Evolutionary conservation across 2,797 vertebrate species (phyloP).

Genomic region (Anomalospiza imberbis): DNA sequence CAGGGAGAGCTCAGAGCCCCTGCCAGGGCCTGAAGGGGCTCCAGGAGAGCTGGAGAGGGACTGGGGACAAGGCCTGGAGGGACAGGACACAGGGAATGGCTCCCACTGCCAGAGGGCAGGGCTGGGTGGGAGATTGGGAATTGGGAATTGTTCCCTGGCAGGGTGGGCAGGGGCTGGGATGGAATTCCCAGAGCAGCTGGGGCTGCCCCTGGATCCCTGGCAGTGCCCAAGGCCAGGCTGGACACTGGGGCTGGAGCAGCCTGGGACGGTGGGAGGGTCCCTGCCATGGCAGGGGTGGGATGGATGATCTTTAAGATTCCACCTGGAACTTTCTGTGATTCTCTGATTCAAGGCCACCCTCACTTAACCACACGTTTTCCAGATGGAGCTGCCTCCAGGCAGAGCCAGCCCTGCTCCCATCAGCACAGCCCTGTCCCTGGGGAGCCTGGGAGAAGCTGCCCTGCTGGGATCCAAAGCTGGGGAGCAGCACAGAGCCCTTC

Average conservation of each 20-base stretch:
- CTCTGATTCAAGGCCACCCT: not conserved
- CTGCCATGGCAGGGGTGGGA: not conserved
- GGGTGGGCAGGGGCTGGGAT: not conserved
- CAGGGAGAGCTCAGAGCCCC: not conserved
- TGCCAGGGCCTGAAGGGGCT: not conserved
- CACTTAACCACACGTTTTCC: too few relatives aligned
- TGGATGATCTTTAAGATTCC: accelerated
- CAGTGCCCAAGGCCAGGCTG: not conserved
- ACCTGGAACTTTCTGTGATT: not conserved
- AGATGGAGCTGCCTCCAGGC: not conserved
- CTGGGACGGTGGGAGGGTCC: not conserved
- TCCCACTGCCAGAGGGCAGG: too few relatives aligned
- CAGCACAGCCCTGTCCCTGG: not conserved
- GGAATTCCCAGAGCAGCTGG: not conserved
- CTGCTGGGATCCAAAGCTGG: too few relatives aligned
- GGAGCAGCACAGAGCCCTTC: not conserved
- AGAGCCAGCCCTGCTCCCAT: not conserved
- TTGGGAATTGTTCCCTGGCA: not conserved
- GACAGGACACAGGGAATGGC: not conserved
- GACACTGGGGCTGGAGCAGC: not conserved
- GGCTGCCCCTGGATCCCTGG: not conserved
- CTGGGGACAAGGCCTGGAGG: not conserved
- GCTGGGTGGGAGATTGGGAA: not conserved
- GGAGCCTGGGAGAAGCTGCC: not conserved
- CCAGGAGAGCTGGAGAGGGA: not conserved